phyloP scores from a whole-genome alignment of 2,888 invertebrate species.

The Corbicula japonica region DNA sequence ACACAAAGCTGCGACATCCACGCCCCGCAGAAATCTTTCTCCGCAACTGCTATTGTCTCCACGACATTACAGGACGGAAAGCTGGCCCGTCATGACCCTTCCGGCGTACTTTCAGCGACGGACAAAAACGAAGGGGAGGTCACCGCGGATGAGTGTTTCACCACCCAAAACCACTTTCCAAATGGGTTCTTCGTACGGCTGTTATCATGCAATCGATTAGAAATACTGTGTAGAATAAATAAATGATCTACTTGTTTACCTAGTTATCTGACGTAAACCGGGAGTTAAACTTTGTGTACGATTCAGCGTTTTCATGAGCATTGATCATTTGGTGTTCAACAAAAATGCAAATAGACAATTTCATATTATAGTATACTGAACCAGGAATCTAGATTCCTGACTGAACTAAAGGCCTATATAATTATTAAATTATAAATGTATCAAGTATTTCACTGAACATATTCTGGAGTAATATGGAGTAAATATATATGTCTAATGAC shows the following conservation, averaged over 20 bases:
- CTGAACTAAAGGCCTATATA: too few species aligned
- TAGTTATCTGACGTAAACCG: too few species aligned
- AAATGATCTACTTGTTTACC: too few species aligned
- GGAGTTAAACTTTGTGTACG: too few species aligned
- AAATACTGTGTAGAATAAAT: too few species aligned
- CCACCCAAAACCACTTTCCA: constrained; percentile 42
- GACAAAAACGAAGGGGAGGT: constrained; percentile 15
- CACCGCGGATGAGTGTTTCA: constrained; percentile 22
- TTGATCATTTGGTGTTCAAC: background rate
- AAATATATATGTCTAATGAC: too few species aligned
- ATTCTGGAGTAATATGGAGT: too few species aligned
- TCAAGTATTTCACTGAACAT: too few species aligned
- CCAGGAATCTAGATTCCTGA: too few species aligned
- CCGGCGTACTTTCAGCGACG: background rate
- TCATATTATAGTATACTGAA: background rate
- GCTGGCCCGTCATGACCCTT: background rate
- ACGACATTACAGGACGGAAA: background rate
- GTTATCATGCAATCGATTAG: constrained; percentile 44
- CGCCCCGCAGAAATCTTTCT: background rate
- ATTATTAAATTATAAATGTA: too few species aligned
- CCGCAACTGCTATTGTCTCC: background rate
- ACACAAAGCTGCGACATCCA: too few species aligned
- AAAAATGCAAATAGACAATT: background rate
- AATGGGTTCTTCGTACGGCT: constrained; percentile 40
- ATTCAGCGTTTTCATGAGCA: too few species aligned